A percentile compares a stretch with the other conserved stretches of the same genome.
phyloP scores from a whole-genome alignment of 2,888 invertebrate species.

The Yponomeuta evonymella region DNA sequence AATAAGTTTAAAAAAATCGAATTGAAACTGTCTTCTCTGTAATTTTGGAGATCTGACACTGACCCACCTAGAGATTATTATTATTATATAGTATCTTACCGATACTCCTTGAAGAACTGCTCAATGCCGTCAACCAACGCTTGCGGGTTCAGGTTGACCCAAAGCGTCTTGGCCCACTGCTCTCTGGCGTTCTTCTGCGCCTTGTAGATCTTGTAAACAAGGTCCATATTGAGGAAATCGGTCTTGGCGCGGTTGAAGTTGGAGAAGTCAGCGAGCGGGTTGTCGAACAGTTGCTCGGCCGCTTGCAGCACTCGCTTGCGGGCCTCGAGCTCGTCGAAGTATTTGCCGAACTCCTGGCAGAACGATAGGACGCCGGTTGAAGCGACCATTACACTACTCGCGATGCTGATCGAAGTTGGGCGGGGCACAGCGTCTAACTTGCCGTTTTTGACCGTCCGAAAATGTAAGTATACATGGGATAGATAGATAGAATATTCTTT shows the following conservation, averaged over 20 bases:
- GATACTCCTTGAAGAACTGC: constrained; percentile 85
- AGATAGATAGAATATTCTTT: no score
- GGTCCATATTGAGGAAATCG: constrained; percentile 81
- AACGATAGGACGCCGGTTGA: no score
- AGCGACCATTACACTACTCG: no score
- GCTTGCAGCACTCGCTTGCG: constrained; percentile 73
- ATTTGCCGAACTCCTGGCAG: constrained; percentile 75
- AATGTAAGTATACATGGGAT: no score
- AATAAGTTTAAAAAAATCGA: no score
- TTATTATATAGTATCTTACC: constrained; percentile 34
- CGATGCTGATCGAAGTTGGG: no score
- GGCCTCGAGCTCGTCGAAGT: constrained; percentile 80
- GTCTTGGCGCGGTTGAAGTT: constrained; percentile 79
- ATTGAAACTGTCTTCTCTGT: no score
- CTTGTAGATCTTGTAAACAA: constrained; percentile 85
- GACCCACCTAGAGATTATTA: background rate
- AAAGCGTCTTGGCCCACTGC: constrained; percentile 89
- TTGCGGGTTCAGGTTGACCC: constrained; percentile 91
- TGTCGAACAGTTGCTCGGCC: constrained; percentile 91
- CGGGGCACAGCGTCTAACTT: no score
- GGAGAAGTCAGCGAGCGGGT: constrained; percentile 89
- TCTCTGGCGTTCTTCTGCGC: constrained; percentile 86
- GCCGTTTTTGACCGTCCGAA: no score
- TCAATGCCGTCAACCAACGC: constrained; percentile 91
- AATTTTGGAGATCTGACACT: background rate